Percentiles rank a stretch among this genome's conserved stretches.
phyloP scores from a whole-genome alignment of 2,113 vertebrate species.

The Elephantulus edwardii region DNA sequence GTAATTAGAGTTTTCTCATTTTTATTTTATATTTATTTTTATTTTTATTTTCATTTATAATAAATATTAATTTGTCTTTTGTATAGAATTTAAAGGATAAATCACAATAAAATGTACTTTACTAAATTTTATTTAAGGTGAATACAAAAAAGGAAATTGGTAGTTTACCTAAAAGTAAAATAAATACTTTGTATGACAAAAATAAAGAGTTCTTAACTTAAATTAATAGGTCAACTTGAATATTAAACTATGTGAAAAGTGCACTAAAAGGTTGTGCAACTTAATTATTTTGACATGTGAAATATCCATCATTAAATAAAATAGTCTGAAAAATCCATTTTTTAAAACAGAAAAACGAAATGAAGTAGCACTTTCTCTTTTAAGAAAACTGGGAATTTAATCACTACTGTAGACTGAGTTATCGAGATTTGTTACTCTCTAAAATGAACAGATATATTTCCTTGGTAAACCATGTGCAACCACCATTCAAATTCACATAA shows the following conservation, averaged over 20 bases:
- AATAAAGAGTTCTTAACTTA: neutral
- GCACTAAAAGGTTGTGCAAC: neutral
- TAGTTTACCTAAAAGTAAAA: neutral
- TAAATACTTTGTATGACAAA: neutral
- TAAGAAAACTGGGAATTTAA: neutral
- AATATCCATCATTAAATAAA: neutral
- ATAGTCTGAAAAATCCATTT: neutral
- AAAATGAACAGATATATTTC: slow-evolving; percentile 62
- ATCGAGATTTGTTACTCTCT: neutral
- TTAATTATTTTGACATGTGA: neutral
- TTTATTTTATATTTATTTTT: too few species aligned
- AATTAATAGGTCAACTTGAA: neutral
- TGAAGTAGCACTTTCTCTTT: neutral
- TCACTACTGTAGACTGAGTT: neutral
- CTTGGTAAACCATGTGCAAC: slow-evolving; percentile 64
- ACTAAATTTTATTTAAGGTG: neutral
- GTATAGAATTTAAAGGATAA: neutral
- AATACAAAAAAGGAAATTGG: neutral
- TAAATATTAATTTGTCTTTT: too few species aligned
- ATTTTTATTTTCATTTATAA: too few species aligned
- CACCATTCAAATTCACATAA: slow-evolving; percentile 68
- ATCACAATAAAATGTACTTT: neutral
- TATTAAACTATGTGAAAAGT: neutral
- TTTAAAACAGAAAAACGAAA: neutral
- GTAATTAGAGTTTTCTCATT: too few species aligned